Evolutionary conservation across 2,888 invertebrate species (phyloP), one percentile per base, ranked within the genome.

Genomic region (Orgyia antiqua): DNA sequence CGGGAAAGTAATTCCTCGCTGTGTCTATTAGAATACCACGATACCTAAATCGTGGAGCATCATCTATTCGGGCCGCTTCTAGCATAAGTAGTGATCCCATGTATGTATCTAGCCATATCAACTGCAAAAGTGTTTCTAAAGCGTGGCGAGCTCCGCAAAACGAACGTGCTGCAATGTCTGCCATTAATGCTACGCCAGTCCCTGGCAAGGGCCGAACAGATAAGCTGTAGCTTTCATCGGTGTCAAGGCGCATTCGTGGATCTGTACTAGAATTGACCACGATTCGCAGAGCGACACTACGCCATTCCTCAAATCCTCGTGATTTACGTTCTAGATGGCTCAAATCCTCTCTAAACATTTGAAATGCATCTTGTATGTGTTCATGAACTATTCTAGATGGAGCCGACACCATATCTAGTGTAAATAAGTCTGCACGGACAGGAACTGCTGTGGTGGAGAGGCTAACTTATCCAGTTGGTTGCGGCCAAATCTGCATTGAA

Each of bases 1-100:
- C 79, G 0, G 94, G 90, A 56, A 97, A 91, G 68, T 90, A 97
- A 68, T 96, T 96, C 4, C 96, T 87, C 0, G 96, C 93, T 0
- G 97, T 96, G 64, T 98, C 98, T 31, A 98, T 70, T 82, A 97
- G 90, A 7, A 98, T 68, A 4, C 98, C 97, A 13, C 98, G 89
- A 71, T 96, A 96, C 39, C 68, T 69, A 55, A 88, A 89, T 29
- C 89, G 87, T 0, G 98, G 98, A 12, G 88, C 89, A 73, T 98
- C 97, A 29, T 89, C 87, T 10, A 94, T 75, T 6, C 73, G 72
- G 0, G 90, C 92, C 28, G 89, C 90, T 42, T 90, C 88, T 2
- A 93, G 67, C 12, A 91, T 88, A 26, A 90, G 83, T 34, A 94
- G 70, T 5, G 88, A 70, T 4, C 88, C 88, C 3, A 73, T 64